A percentile compares a stretch with the other conserved stretches of the same genome.
Conservation (phyloP, 2,797 vertebrate species). For the Gymnoscopelus braueri region DNA sequence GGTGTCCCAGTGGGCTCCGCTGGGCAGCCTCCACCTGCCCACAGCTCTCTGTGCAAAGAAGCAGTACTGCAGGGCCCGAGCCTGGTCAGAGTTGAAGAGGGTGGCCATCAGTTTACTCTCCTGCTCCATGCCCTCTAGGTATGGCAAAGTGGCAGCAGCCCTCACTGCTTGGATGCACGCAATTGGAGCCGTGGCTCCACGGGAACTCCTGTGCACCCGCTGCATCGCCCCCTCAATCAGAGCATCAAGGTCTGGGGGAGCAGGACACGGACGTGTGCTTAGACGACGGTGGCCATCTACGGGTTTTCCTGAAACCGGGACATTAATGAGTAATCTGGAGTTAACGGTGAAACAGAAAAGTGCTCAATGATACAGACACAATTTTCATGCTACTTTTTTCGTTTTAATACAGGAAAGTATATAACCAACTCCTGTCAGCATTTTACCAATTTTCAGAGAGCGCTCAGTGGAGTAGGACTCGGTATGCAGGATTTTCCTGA, state of each 20-base stretch:
- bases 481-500: constrained; percentile 24
- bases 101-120: constrained; percentile 83
- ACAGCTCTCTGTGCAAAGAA: constrained; percentile 88
- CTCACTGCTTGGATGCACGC: constrained; percentile 86
- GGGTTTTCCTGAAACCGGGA: constrained; percentile 73
- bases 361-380: no score
- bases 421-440: constrained; percentile 7
- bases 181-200: constrained; percentile 85
- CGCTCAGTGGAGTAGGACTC: constrained; percentile 26
- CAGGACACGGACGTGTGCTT: constrained; percentile 67
- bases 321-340: neutral
- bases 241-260: constrained; percentile 69
- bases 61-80: constrained; percentile 86
- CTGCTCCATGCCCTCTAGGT: constrained; percentile 76
- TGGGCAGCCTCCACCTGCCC: constrained; percentile 82
- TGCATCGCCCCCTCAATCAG: constrained; percentile 75
- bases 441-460: constrained; percentile 35
- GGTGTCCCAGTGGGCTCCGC: constrained; percentile 86
- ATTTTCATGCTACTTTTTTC: no score
- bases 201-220: constrained; percentile 74
- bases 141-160: constrained; percentile 82
- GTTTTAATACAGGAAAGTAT: no score
- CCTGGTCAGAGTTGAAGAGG: constrained; percentile 85
- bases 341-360: neutral
- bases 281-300: constrained; percentile 80